phyloP scores from a whole-genome alignment of 2,888 invertebrate genomes.

The Thymelicus acteon region DNA sequence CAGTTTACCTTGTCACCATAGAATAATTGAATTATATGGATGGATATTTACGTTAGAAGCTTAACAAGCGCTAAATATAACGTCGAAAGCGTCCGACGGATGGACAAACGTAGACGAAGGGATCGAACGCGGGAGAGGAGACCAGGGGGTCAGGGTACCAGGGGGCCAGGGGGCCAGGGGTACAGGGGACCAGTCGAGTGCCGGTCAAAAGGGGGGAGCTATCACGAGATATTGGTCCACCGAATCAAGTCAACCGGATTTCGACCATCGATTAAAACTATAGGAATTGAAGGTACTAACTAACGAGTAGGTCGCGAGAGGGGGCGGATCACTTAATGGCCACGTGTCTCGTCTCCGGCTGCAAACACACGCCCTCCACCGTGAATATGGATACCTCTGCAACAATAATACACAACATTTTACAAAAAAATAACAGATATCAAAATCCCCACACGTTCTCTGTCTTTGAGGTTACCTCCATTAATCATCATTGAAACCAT shows the following conservation, averaged over 20 bases:
- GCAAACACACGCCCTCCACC: conserved; percentile 95
- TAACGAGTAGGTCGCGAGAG: conserved; percentile 47
- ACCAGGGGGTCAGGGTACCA: not conserved
- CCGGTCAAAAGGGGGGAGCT: conserved; percentile 50
- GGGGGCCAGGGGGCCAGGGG: not conserved
- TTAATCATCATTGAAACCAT: too few relatives aligned
- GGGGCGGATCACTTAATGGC: conserved; percentile 74
- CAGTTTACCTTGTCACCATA: conserved; percentile 83
- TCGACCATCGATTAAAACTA: conserved; percentile 63
- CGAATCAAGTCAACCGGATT: conserved; percentile 64
- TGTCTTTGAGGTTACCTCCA: too few relatives aligned
- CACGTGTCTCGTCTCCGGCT: conserved; percentile 89
- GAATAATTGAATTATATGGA: conserved; percentile 84
- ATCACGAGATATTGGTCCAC: conserved; percentile 75
- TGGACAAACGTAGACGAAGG: conserved; percentile 53
- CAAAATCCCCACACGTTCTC: too few relatives aligned
- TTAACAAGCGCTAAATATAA: conserved; percentile 74
- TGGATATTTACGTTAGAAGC: conserved; percentile 80
- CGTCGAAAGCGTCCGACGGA: conserved; percentile 60
- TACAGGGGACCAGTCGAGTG: conserved; percentile 1
- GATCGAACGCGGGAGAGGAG: conserved; percentile 26
- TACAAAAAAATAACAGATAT: too few relatives aligned
- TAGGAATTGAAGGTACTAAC: conserved; percentile 73
- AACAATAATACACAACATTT: conserved; percentile 64
- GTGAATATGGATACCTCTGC: conserved; percentile 97